A percentile compares a stretch with the other conserved stretches of the same genome.
phyloP scores from a whole-genome alignment of 2,888 invertebrate species.

The Orchesellides sinensis region DNA sequence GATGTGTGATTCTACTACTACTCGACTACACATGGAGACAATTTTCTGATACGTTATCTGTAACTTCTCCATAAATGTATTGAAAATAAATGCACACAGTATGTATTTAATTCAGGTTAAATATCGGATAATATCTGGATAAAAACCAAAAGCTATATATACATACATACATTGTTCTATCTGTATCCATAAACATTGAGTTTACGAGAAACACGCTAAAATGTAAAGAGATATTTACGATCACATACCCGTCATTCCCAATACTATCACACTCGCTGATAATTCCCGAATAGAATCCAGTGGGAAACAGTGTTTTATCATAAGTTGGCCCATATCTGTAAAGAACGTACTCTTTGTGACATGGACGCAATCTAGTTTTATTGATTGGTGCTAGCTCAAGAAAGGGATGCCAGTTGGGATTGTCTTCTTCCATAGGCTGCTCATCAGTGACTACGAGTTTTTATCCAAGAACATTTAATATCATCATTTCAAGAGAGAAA shows the following conservation, averaged over 20 bases:
- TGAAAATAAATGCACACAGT: no score
- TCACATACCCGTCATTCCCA: slow-evolving; percentile 48
- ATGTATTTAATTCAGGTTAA: no score
- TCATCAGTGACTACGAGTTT: slow-evolving; percentile 58
- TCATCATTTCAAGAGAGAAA: no score
- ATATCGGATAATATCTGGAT: no score
- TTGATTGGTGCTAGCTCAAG: slow-evolving; percentile 77
- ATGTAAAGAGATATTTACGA: slow-evolving; percentile 1
- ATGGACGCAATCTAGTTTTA: slow-evolving; percentile 86
- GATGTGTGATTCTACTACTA: neutral
- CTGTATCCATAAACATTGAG: no score
- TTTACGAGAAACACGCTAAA: no score
- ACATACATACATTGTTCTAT: no score
- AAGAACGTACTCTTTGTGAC: slow-evolving; percentile 82
- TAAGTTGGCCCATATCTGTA: slow-evolving; percentile 80
- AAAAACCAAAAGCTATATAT: no score
- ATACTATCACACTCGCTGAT: slow-evolving; percentile 52
- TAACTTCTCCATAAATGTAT: no score
- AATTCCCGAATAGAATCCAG: slow-evolving; percentile 48
- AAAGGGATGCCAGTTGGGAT: slow-evolving; percentile 69
- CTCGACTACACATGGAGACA: neutral
- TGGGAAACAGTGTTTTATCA: slow-evolving; percentile 77
- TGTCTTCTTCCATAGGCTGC: slow-evolving; percentile 72
- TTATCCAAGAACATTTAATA: no score
- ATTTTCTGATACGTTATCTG: neutral